These are phyloP conservation scores for Sisor rabdophorus DNA, from an alignment of 2,113 vertebrate genomes.

Conservation along the genomic window DNA sequence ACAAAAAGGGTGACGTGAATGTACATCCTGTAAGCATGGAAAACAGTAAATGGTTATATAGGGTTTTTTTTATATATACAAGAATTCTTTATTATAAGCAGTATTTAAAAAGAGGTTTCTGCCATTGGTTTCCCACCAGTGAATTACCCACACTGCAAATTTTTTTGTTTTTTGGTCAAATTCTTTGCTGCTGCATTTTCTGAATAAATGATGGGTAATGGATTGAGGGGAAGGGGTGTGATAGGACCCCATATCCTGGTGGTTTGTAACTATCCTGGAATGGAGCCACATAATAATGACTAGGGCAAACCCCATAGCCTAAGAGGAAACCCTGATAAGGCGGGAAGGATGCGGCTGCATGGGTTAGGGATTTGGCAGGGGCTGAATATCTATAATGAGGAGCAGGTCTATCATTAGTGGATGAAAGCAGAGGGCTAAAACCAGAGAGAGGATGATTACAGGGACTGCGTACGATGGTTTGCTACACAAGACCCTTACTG, in stretches of 20 bases:
- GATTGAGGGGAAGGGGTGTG: constrained; percentile 1
- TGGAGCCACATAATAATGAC: background rate
- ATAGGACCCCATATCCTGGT: background rate
- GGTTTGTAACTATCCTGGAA: background rate
- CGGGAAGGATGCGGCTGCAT: constrained; percentile 25
- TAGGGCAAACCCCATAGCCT: constrained; percentile 29
- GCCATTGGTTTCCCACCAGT: background rate
- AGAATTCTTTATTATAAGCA: background rate
- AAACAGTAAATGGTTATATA: background rate
- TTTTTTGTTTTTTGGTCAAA: background rate
- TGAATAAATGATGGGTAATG: constrained; percentile 7
- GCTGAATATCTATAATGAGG: constrained; percentile 49
- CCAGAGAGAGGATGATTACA: constrained; percentile 44
- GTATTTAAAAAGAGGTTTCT: background rate
- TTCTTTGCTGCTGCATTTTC: background rate
- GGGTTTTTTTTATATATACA: background rate
- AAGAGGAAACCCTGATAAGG: constrained; percentile 6
- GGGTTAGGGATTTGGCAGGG: constrained; percentile 43
- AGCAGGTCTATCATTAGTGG: constrained; percentile 53
- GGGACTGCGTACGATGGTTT: constrained; percentile 15
- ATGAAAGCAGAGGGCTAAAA: constrained; percentile 49
- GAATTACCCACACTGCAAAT: background rate
- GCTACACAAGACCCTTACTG: constrained; percentile 36
- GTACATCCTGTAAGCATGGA: background rate
- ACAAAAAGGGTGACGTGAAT: background rate